phyloP scores from a whole-genome alignment of 2,888 invertebrate genomes.

The Phyllotreta striolata region DNA sequence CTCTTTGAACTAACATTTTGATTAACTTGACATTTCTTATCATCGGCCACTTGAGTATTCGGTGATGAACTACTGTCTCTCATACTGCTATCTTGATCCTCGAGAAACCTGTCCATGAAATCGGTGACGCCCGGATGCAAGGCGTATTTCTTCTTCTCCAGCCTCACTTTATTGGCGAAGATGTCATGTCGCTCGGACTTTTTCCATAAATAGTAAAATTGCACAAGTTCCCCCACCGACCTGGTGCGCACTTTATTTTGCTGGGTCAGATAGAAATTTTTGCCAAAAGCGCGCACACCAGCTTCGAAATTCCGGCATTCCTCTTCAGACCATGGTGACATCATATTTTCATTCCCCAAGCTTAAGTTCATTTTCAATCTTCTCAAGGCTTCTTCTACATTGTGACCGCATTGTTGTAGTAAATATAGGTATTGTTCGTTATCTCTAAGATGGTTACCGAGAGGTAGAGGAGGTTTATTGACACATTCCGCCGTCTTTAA shows the following conservation, averaged over 20 bases:
- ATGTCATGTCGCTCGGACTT: conserved; percentile 97
- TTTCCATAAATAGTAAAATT: conserved; percentile 98
- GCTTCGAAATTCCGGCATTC: conserved; percentile 97
- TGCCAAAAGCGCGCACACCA: conserved; percentile 86
- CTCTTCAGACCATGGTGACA: conserved; percentile 88
- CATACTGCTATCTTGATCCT: conserved; percentile 75
- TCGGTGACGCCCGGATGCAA: conserved; percentile 93
- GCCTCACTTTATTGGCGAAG: conserved; percentile 84
- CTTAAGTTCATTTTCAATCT: conserved; percentile 65
- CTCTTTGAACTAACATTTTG: conserved; percentile 25
- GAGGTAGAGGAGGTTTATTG: conserved; percentile 67
- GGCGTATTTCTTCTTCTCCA: conserved; percentile 93
- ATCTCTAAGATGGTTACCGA: conserved; percentile 82
- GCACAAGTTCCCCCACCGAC: conserved; percentile 95
- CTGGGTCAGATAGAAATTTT: conserved; percentile 95
- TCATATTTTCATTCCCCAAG: conserved; percentile 66
- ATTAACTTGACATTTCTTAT: conserved; percentile 34
- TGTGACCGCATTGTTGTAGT: conserved; percentile 93
- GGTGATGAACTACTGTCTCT: conserved; percentile 77
- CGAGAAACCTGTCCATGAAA: conserved; percentile 92
- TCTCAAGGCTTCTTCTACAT: conserved; percentile 89
- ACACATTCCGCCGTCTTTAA: conserved; percentile 67
- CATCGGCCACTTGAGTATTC: conserved; percentile 46
- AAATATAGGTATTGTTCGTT: conserved; percentile 91
- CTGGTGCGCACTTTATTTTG: conserved; percentile 88